These are phyloP conservation scores for Myotis davidii DNA, from an alignment of 2,113 vertebrate genomes.

Conservation along the genomic window DNA sequence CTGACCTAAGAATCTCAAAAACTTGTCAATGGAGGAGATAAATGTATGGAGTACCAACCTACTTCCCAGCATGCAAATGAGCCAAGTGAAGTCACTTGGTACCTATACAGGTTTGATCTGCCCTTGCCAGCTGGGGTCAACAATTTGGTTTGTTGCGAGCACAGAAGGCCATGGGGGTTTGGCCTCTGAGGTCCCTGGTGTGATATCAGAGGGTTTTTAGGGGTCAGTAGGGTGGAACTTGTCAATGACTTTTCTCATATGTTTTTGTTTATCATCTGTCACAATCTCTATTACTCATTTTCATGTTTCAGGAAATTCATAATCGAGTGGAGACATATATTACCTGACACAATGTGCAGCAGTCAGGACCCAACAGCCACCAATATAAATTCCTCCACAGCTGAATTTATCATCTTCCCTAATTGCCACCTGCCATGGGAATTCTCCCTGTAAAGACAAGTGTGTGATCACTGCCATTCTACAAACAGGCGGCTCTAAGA, in stretches of 20 bases:
- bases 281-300: neutral
- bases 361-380: conserved; percentile 95
- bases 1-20: neutral
- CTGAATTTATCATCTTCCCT: conserved; percentile 82
- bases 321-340: conserved; percentile 5
- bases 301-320: conserved; percentile 11
- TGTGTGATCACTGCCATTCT: neutral
- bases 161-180: neutral
- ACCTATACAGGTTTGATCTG: neutral
- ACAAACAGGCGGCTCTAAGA: neutral
- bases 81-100: too few species aligned
- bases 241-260: neutral
- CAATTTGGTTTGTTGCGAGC: neutral
- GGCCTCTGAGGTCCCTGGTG: neutral
- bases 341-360: conserved; percentile 97
- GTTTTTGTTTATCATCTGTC: neutral
- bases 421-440: conserved; percentile 96
- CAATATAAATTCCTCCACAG: conserved; percentile 95
- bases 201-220: neutral
- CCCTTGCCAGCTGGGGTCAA: neutral
- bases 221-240: neutral
- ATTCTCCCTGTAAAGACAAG: conserved; percentile 89
- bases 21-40: neutral
- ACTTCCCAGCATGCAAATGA: neutral
- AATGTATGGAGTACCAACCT: neutral